phyloP scores from a whole-genome alignment of 2,797 vertebrate species.

The Scolopax bukidnonensis region DNA sequence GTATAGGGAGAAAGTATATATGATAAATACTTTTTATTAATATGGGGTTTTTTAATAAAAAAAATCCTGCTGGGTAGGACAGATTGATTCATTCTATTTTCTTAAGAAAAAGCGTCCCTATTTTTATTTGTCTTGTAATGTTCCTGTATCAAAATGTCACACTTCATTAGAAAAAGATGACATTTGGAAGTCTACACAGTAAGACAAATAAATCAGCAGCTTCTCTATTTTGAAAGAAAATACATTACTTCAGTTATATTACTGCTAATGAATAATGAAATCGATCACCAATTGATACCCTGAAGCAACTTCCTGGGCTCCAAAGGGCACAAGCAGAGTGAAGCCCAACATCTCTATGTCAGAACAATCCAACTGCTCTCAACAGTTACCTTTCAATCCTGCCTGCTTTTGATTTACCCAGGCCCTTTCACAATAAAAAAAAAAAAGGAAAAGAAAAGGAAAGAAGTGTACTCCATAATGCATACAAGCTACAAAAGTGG shows the following conservation, averaged over 20 bases:
- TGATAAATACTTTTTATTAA: background rate
- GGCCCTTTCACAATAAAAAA: background rate
- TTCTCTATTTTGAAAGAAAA: background rate
- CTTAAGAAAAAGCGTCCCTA: background rate
- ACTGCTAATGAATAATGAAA: background rate
- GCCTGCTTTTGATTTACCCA: background rate
- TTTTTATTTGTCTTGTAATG: background rate
- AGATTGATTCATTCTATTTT: background rate
- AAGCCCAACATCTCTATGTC: background rate
- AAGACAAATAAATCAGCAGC: background rate
- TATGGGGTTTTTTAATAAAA: background rate
- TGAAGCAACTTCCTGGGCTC: background rate
- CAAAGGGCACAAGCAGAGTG: rapidly evolving
- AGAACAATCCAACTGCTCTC: background rate
- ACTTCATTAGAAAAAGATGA: background rate
- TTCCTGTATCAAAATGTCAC: background rate
- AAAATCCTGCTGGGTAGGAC: background rate
- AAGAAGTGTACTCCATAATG: background rate
- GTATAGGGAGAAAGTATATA: background rate
- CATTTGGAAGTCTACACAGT: background rate
- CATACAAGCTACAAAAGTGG: background rate
- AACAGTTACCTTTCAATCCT: background rate
- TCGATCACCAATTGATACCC: rapidly evolving
- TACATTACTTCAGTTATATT: background rate
- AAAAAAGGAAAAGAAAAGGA: background rate